Percentiles rank a stretch among this genome's conserved stretches.
These are phyloP conservation scores for Mobula birostris DNA, from an alignment of 2,113 vertebrate species.

Conservation along the genomic window DNA sequence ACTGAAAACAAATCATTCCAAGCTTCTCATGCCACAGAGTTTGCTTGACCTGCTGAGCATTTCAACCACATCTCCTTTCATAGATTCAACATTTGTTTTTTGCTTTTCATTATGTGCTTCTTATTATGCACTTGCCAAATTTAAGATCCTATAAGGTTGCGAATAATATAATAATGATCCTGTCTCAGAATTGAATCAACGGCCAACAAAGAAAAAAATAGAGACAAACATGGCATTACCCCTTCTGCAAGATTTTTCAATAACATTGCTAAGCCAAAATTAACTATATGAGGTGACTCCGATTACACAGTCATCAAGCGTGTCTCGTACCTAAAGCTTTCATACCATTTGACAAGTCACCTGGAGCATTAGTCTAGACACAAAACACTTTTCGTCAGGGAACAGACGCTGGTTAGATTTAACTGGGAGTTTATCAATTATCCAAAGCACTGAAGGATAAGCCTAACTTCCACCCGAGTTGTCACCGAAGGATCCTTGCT, in stretches of 20 bases:
- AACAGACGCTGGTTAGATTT: neutral
- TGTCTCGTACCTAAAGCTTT: neutral
- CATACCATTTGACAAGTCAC: neutral
- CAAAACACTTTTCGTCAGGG: neutral
- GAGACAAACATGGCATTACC: neutral
- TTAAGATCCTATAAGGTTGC: neutral
- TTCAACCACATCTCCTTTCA: no score
- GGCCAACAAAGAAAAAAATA: neutral
- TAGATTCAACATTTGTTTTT: no score
- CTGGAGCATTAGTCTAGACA: neutral
- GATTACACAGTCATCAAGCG: neutral
- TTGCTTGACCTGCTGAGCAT: no score
- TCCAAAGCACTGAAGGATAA: neutral
- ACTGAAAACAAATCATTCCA: neutral
- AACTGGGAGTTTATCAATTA: no score
- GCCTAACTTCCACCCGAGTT: neutral
- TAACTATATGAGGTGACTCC: neutral
- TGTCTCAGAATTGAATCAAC: neutral
- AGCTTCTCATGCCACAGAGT: no score
- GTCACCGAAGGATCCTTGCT: neutral
- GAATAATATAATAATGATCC: neutral
- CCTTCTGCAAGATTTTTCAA: neutral
- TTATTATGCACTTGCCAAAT: neutral
- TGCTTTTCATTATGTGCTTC: neutral
- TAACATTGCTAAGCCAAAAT: neutral